Conservation (phyloP, 2,888 invertebrate species). For the Folsomia candida region DNA sequence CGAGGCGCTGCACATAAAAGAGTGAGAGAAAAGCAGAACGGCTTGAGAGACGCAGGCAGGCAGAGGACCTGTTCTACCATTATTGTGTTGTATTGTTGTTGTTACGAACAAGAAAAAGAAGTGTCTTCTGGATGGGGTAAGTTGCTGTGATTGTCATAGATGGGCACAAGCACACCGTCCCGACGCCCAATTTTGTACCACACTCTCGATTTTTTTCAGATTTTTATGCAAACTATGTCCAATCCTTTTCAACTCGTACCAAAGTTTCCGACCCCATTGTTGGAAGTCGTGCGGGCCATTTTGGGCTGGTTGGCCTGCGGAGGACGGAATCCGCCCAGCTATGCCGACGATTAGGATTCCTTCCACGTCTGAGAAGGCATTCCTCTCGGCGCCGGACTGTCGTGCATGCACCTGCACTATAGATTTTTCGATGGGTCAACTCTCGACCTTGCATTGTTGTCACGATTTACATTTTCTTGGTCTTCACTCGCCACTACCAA, state of each 20-base stretch:
- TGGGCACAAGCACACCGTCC: too few species aligned
- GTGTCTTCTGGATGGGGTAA: not conserved
- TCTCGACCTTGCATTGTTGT: conserved; percentile 43
- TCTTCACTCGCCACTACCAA: not conserved
- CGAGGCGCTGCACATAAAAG: too few species aligned
- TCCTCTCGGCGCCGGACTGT: conserved; percentile 34
- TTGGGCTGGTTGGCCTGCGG: too few species aligned
- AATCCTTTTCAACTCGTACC: too few species aligned
- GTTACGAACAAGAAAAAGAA: not conserved
- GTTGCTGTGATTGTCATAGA: not conserved
- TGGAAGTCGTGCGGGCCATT: too few species aligned
- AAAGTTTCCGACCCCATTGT: too few species aligned
- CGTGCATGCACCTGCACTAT: conserved; percentile 39
- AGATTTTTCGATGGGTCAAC: conserved; percentile 39
- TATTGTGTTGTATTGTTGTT: conserved; percentile 4
- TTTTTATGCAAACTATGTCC: too few species aligned
- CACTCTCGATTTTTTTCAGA: too few species aligned
- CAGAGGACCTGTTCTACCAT: not conserved
- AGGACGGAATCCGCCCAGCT: too few species aligned
- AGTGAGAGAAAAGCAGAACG: not conserved
- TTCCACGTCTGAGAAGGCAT: conserved; percentile 34
- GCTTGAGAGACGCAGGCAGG: too few species aligned
- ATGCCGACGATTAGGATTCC: conserved; percentile 37
- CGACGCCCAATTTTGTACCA: too few species aligned
- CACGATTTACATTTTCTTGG: conserved; percentile 23